Evolutionary conservation across 2,797 vertebrate species (phyloP), one percentile per base, ranked within the genome.

Genomic region (Takifugu ocellatus): DNA sequence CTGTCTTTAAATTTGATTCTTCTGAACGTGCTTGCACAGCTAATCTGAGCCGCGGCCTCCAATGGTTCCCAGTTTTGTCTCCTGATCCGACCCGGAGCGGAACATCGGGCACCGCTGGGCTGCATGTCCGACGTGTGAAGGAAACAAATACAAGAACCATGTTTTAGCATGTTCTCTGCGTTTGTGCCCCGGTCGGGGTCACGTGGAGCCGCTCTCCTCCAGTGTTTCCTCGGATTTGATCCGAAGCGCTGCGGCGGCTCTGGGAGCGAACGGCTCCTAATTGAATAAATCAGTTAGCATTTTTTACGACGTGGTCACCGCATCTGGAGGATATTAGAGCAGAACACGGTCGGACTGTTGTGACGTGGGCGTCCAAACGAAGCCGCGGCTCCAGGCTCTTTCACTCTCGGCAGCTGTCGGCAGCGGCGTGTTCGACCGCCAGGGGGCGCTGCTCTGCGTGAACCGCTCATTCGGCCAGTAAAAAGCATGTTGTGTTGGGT

Each of bases 401-500:
- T 44, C 7, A 43, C 12, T 6, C 31, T 33, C 7, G 8, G 21
- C 21, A 21, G 21, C 21, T 21, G 1, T 21, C 31, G 4, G 1
- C 8, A 33, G 9, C 31, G 31, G 31, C 31, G 31, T 33, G 33
- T 39, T 14, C 36, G 4, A 11, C 36, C 14, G 36, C 36, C 36
- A 3, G 36, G 36, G 12, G 36, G 36, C 36, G 36, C 36, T 39
- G 36, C 36, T 14, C 11, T 39, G 21, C 21, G 21, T 21, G 21
- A 21, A 21, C 21, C 21, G 21, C 21, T 21, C 21, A 1, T 21
- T 21, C 27, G 27, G 27, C 27, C 27, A 29, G 7, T 7, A 29
- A 29, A 29, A 29, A 21, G 27, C 27, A 42, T 65, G 45, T 66
- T 70, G 33, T 57, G 43, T 33, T 42, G 1, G 25, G 7, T 24